Percentiles rank a stretch among this genome's conserved stretches.
Conservation (phyloP, 2,888 invertebrate genomes). For the Thecocarcelia acutangulata region DNA sequence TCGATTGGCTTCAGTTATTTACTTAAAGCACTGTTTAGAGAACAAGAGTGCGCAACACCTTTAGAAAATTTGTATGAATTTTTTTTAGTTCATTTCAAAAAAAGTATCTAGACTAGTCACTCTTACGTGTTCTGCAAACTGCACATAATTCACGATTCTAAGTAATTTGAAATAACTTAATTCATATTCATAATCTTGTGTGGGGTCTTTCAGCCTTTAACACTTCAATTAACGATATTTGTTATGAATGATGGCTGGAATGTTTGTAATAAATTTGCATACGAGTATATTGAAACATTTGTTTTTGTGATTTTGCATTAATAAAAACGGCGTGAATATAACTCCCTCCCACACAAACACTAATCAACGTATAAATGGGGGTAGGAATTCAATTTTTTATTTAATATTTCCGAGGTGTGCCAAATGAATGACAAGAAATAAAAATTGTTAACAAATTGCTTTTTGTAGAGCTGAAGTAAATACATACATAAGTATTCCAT, state of each 20-base stretch:
- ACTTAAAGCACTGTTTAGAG: no score
- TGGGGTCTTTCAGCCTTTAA: background rate
- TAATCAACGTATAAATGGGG: slow-evolving; percentile 25
- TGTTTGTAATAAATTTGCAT: background rate
- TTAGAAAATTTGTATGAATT: no score
- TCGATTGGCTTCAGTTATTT: no score
- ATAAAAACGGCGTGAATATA: slow-evolving; percentile 48
- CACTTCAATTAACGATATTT: slow-evolving; percentile 28
- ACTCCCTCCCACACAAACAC: slow-evolving; percentile 49
- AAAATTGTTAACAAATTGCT: slow-evolving; percentile 1
- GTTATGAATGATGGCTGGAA: background rate
- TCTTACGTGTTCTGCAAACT: no score
- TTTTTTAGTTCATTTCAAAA: no score
- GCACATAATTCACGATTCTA: no score
- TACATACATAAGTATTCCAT: background rate
- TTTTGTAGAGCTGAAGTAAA: background rate
- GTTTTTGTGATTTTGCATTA: background rate
- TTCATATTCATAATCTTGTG: no score
- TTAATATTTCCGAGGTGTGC: slow-evolving; percentile 37
- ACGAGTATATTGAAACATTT: background rate
- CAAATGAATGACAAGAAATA: slow-evolving; percentile 11
- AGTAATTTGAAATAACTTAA: no score
- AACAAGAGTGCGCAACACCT: no score
- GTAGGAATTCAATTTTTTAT: slow-evolving; percentile 16
- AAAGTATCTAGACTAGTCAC: no score